Evolutionary conservation across 2,797 vertebrate species (phyloP), one percentile per base, ranked within the genome.

Genomic region (Mus caroli): DNA sequence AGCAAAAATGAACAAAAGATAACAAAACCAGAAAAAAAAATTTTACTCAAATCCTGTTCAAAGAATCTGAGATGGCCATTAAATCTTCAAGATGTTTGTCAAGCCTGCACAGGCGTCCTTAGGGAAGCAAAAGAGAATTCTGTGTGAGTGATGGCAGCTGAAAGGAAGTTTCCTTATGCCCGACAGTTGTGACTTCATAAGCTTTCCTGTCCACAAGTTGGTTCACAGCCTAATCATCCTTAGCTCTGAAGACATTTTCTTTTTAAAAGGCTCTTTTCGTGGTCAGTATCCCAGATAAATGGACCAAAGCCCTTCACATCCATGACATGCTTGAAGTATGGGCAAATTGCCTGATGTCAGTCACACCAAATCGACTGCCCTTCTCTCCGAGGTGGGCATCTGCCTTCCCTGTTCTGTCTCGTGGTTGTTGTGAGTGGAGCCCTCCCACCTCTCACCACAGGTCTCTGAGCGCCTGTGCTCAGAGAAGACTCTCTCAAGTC

Each of bases 31-130:
- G 34, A 71, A 91, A 75, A 88, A 43, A 62, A 62, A 28, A 92
- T 87, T 96, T 94, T 79, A 79, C 90, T 96, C 91, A 60, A 52
- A 83, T 94, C 69, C 77, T 71, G 37, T 87, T 58, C 52, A 82
- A 91, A 95, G 87, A 92, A 83, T 86, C 50, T 58, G 60, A 96
- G 79, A 86, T 19, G 76, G 91, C 88, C 76, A 96, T 94, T 73
- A 90, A 91, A 78, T 14, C 40, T 37, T 91, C 22, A 52, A 8
- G 85, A 75, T 83, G 92, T 91, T 78, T 92, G 19, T 88, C 89
- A 69, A 84, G 67, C 40, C 28, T 93, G 80, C 7, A 1, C 28
- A 79, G 52, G 17, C 28, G 82, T 96, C 88, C 89, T 64, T 88
- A 75, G 31, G 52, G n/a, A 93, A 46, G 60, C 80, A 78, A 75